These are phyloP conservation scores for Dipodomys merriami DNA, from an alignment of 2,113 vertebrate genomes.

Conservation along the genomic window DNA sequence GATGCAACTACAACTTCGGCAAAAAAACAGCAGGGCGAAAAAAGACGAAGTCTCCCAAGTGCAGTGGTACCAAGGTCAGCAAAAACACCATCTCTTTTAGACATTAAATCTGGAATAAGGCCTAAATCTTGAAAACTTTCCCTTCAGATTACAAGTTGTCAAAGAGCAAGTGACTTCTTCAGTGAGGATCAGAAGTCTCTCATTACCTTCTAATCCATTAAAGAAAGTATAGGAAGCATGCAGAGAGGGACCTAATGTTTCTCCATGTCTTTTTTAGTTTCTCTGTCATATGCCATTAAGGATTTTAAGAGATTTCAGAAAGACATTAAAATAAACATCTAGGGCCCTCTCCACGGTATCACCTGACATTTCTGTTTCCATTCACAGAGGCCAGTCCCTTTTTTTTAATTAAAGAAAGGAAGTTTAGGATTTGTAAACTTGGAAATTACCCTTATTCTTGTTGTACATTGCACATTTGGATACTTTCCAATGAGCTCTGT, in stretches of 20 bases:
- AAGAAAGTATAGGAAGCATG: not conserved
- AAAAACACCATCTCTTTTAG: conserved; percentile 16
- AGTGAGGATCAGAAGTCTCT: conserved; percentile 16
- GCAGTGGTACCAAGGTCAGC: conserved; percentile 90
- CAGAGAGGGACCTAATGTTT: not conserved
- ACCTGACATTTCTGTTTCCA: not conserved
- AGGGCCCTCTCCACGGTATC: not conserved
- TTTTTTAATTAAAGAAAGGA: not conserved
- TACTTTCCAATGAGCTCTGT: not conserved
- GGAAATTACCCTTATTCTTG: not conserved
- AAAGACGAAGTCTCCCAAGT: conserved; percentile 87
- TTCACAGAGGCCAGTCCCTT: not conserved
- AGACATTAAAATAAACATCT: not conserved
- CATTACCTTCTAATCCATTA: not conserved
- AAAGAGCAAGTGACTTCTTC: conserved; percentile 17
- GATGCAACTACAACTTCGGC: conserved; percentile 92
- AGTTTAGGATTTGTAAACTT: conserved; percentile 31
- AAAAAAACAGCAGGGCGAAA: conserved; percentile 91
- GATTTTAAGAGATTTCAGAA: not conserved
- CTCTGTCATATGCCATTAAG: not conserved
- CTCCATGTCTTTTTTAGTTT: not conserved
- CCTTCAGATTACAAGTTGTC: not conserved
- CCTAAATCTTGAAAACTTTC: not conserved
- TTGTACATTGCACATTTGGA: not conserved
- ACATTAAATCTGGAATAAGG: not conserved